Base-by-base conservation (phyloP, 2,888 invertebrate species). In the Torymus auratus region DNA sequence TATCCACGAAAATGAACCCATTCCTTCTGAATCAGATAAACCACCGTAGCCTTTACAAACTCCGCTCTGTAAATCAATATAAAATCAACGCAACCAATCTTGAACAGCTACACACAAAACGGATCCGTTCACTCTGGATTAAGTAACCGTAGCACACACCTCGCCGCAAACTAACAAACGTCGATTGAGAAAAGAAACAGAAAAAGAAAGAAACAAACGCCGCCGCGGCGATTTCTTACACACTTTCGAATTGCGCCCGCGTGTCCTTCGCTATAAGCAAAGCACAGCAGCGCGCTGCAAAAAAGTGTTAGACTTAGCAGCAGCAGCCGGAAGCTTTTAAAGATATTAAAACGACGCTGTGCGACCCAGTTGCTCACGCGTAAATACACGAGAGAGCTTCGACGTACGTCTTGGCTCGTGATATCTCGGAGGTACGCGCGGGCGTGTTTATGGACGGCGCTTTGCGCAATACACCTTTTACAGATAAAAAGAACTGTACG, bases 401-500 rank as follows among this genome's bases (percentile, higher is more conserved):
- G 7, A 41, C 41, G 7, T 41, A 41, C 56, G 52, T 60, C 56
- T 50, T 58, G 74, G 56, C 41, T 12, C 60, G 52, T 52, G 71
- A 61, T 61, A 71, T 68, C 71, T 20, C 23, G 52, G 5, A 60
- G 13, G 3, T 14, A 13, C 14, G 17, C 7, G 41, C 41, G 41
- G 28, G 41, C 58, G 60, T 50, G 70, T 70, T 70, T 70, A 70
- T 70, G 60, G 50, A 60, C n/a, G 60, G 11, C 69, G 56, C 41
- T 56, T 72, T 62, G 62, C 53, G 72, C 52, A 23, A 50, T 72
- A 52, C 12, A 17, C 60, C 50, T 28, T 15, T 17, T 17, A 23
- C 20, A 53, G 72, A 61, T 62, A 41, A 61, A 17, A 41, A 41
- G 41, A 41, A 41, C 41, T 41, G 41, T 41, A 41, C 41, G 41